phyloP scores from a whole-genome alignment of 2,113 vertebrate species.

The Atlantisia rogersi region DNA sequence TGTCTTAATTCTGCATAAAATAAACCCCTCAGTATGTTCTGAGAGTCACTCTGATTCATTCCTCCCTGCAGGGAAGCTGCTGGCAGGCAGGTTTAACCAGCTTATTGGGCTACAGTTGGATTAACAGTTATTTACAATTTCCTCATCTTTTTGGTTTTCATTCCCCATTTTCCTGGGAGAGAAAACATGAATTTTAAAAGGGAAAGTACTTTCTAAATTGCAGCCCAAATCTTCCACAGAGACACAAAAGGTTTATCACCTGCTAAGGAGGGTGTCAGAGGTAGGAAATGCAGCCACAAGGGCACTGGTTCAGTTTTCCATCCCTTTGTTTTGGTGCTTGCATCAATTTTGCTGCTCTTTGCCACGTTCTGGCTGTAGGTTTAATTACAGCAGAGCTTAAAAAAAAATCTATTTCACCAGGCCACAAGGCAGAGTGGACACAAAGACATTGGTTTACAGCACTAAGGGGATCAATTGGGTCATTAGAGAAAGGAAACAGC shows the following conservation, averaged over 20 bases:
- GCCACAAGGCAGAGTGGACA: background rate
- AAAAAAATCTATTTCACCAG: background rate
- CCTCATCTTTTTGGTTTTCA: background rate
- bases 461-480: background rate
- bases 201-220: background rate
- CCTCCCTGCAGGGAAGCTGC: background rate
- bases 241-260: too few species aligned
- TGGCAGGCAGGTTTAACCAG: background rate
- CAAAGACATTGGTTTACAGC: background rate
- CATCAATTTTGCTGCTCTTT: slow-evolving; percentile 17
- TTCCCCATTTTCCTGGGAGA: background rate
- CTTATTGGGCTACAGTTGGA: background rate
- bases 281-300: background rate
- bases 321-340: background rate
- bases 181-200: background rate
- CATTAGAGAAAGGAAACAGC: background rate
- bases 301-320: background rate
- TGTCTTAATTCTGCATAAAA: background rate
- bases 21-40: background rate
- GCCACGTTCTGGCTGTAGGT: background rate
- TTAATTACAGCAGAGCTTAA: background rate
- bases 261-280: background rate
- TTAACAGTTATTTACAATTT: background rate
- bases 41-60: background rate
- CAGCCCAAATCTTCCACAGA: background rate